These are phyloP conservation scores for Hydropotes inermis DNA, from an alignment of 2,113 vertebrate species.

Conservation along the genomic window DNA sequence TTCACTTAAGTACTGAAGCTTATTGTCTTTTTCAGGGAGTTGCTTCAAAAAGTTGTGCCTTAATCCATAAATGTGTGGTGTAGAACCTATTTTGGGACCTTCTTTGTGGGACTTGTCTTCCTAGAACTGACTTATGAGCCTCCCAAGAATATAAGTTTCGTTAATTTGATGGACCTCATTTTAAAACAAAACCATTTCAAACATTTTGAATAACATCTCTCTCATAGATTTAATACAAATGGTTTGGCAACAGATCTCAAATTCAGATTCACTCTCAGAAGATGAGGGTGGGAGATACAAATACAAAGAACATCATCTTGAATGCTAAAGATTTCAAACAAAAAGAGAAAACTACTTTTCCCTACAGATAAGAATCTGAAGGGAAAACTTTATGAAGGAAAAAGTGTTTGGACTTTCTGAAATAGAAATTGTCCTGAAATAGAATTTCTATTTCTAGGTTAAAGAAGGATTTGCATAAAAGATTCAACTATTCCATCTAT, in stretches of 20 bases:
- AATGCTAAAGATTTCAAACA: not conserved
- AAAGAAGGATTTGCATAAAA: conserved; percentile 45
- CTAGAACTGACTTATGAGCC: not conserved
- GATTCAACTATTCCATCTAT: not conserved
- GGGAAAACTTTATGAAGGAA: not conserved
- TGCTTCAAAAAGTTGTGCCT: not conserved
- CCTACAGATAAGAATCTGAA: not conserved
- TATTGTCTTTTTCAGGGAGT: not conserved
- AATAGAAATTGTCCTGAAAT: conserved; percentile 46
- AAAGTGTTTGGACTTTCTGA: conserved; percentile 20
- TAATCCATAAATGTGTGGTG: not conserved
- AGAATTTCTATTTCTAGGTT: conserved; percentile 55
- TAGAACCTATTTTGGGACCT: not conserved
- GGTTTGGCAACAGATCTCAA: not conserved
- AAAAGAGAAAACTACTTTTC: not conserved
- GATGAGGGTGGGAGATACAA: not conserved
- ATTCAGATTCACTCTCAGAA: not conserved
- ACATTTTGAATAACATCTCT: not conserved
- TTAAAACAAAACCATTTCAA: not conserved
- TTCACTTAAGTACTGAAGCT: not conserved
- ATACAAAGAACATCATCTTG: not conserved
- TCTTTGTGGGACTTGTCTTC: not conserved
- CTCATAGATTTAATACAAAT: not conserved
- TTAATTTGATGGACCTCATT: not conserved
- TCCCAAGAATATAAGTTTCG: not conserved